These are phyloP conservation scores for Psilopsiagon aymara DNA, from an alignment of 2,113 vertebrate genomes.

Conservation along the genomic window DNA sequence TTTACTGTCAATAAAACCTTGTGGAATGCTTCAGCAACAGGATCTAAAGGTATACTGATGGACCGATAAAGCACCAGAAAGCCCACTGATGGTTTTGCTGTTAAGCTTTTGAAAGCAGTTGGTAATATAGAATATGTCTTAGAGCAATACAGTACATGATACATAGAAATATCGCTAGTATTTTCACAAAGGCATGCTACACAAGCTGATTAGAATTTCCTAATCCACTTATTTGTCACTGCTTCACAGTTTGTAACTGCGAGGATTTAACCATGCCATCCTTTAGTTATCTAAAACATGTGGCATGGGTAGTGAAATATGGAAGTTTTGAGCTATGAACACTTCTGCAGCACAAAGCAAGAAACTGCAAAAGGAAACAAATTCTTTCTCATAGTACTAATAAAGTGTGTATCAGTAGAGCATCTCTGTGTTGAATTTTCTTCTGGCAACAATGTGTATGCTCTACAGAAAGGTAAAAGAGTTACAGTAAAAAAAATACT, in stretches of 20 bases:
- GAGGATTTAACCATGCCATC: not conserved
- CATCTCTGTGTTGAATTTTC: not conserved
- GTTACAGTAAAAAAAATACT: not conserved
- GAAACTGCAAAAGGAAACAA: not conserved
- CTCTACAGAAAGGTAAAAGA: not conserved
- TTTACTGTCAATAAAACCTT: not conserved
- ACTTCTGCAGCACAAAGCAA: fast-evolving
- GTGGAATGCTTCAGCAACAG: not conserved
- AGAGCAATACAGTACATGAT: not conserved
- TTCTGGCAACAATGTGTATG: not conserved
- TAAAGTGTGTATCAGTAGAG: not conserved
- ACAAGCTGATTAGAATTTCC: not conserved
- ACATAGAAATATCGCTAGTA: not conserved
- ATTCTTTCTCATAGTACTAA: not conserved
- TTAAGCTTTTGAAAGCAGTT: not conserved
- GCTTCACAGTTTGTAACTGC: not conserved
- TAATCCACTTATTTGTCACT: not conserved
- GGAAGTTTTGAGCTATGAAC: not conserved
- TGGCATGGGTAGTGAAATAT: not conserved
- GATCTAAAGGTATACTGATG: not conserved
- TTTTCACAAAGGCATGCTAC: not conserved
- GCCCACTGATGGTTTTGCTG: not conserved
- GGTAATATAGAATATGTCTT: not conserved
- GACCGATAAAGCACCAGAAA: not conserved
- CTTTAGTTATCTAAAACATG: not conserved